Evolutionary conservation across 2,888 invertebrate genomes (phyloP), one percentile per base, ranked within the genome.

Genomic region (Rhamnusium bicolor): DNA sequence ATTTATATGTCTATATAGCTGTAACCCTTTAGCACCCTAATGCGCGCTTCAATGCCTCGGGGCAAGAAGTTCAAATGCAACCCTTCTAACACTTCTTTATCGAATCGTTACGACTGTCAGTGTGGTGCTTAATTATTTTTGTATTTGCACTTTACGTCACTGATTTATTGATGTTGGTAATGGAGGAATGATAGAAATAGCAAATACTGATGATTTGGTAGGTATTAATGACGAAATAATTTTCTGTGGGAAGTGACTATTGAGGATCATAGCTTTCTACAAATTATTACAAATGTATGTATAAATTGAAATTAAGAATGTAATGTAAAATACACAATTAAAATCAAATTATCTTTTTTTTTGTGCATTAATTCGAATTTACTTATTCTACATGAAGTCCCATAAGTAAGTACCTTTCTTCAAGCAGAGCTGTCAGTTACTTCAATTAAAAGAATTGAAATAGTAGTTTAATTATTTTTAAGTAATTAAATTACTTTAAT

Each of bases 41-140:
- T 58, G 70, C 75, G 67, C 74, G 73, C 73, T 70, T 63, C 69
- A 61, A 69, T 77, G 79, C 80, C 80, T 69, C 65, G 69, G 75
- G 79, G 70, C 70, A 54, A 29, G 51, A 56, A 66, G 71, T 66
- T 69, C 69, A 67, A 72, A 74, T 77, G 74, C 79, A 82, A 79
- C 82, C 83, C 81, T 80, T 82, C 79, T 75, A 56, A 80, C 84
- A 86, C 85, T 87, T 87, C 87, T 86, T 87, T 87, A 87, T 87
- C 87, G 85, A 85, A 84, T 87, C 87, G 87, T 87, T 87, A 86
- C 84, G 77, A 82, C 84, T 86, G 87, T 87, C 86, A 85, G 84
- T 83, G 81, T 73, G 79, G 77, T 80, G 85, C 85, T 87, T 86
- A 87, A 87, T 87, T 87, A 87, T 86, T 85, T 86, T 82, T 84